phyloP scores from a whole-genome alignment of 2,888 invertebrate genomes.

The Rhopalosiphum nymphaeae region DNA sequence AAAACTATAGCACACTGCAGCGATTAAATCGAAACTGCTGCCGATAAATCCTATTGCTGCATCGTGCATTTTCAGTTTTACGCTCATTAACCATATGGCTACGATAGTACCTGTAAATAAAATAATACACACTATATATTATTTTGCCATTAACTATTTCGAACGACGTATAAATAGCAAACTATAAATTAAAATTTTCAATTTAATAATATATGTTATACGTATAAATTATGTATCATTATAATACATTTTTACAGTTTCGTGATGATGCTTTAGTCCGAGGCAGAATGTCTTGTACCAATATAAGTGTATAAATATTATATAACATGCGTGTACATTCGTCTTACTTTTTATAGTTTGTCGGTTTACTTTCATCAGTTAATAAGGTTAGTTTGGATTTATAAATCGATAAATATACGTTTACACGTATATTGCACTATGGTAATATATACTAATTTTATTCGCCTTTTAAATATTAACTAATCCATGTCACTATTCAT shows the following conservation, averaged over 20 bases:
- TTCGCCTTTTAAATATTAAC: background rate
- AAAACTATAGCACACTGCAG: constrained; percentile 64
- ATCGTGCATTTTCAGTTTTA: constrained; percentile 65
- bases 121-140: background rate
- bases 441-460: background rate
- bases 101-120: constrained; percentile 61
- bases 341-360: background rate
- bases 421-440: background rate
- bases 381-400: background rate
- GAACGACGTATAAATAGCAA: background rate
- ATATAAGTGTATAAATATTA: background rate
- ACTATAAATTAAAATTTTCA: background rate
- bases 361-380: background rate
- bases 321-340: background rate
- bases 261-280: background rate
- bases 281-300: background rate
- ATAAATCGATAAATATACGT: background rate
- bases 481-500: background rate
- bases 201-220: background rate
- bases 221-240: background rate
- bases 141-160: background rate
- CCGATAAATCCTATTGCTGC: constrained; percentile 65
- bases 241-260: background rate
- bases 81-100: constrained; percentile 65
- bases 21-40: constrained; percentile 62